phyloP scores from a whole-genome alignment of 2,113 vertebrate species.

The Deroptyus accipitrinus region DNA sequence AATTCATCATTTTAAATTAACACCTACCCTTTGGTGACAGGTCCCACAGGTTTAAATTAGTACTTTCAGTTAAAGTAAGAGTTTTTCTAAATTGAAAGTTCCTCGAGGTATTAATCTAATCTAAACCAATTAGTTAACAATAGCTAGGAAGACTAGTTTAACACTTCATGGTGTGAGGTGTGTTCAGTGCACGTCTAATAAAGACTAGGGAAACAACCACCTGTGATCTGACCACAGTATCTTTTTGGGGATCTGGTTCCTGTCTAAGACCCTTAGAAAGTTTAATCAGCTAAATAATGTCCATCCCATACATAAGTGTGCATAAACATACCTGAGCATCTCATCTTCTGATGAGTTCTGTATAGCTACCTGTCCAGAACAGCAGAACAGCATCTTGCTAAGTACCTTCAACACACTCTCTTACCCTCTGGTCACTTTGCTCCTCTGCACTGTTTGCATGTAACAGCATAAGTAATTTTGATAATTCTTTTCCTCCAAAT shows the following conservation, averaged over 20 bases:
- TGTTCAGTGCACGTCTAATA: neutral
- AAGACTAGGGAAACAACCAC: neutral
- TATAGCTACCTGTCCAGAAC: neutral
- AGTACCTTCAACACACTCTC: neutral
- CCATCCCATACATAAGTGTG: neutral
- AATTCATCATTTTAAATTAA: neutral
- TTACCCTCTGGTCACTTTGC: neutral
- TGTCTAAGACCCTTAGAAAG: neutral
- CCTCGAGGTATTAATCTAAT: neutral
- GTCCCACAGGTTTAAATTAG: neutral
- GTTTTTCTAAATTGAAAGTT: neutral
- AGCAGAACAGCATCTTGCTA: neutral
- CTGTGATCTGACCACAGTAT: neutral
- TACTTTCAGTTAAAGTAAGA: neutral
- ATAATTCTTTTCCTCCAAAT: neutral
- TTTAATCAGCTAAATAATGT: neutral
- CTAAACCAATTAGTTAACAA: neutral
- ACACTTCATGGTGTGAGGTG: neutral
- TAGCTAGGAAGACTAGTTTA: neutral
- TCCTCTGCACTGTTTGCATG: neutral
- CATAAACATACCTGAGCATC: neutral
- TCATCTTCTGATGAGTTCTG: neutral
- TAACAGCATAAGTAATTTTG: neutral
- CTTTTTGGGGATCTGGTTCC: neutral
- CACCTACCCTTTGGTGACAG: neutral